A percentile compares a stretch with the other conserved stretches of the same genome.
These are phyloP conservation scores for Macropis europaea DNA, from an alignment of 2,888 invertebrate genomes.

Conservation along the genomic window DNA sequence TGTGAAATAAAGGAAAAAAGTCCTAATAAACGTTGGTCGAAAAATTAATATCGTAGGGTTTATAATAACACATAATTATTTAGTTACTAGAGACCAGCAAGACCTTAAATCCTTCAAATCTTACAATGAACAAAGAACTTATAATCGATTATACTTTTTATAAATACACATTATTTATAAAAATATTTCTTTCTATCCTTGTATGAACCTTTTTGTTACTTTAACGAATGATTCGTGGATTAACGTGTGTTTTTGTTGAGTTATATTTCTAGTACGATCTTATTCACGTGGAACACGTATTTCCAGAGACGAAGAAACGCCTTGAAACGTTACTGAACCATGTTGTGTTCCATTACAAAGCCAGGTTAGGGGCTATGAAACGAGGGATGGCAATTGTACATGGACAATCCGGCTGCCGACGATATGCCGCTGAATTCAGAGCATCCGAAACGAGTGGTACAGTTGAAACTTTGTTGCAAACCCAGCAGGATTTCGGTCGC, in stretches of 20 bases:
- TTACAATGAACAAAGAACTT: too few relatives aligned
- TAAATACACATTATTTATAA: too few relatives aligned
- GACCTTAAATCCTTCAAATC: too few relatives aligned
- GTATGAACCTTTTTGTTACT: too few relatives aligned
- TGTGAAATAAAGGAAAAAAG: too few relatives aligned
- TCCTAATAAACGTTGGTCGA: too few relatives aligned
- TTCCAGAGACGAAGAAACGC: conserved; percentile 26
- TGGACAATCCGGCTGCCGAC: conserved; percentile 29
- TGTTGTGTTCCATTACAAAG: conserved; percentile 26
- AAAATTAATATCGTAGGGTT: too few relatives aligned
- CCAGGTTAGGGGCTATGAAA: conserved; percentile 35
- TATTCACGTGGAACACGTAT: conserved; percentile 46
- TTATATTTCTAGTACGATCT: conserved; percentile 47
- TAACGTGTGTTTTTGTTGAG: conserved; percentile 14
- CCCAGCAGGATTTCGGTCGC: conserved; percentile 22
- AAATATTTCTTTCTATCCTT: too few relatives aligned
- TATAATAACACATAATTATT: too few relatives aligned
- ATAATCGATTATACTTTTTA: too few relatives aligned
- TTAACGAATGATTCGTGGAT: conserved; percentile 40
- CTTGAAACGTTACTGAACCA: conserved; percentile 8
- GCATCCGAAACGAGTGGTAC: conserved; percentile 27
- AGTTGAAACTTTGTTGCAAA: conserved; percentile 38
- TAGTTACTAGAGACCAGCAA: too few relatives aligned
- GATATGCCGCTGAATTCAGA: conserved; percentile 18
- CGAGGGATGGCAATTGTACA: conserved; percentile 27